phyloP scores from a whole-genome alignment of 2,797 vertebrate genomes.

The Gallinago stenura region DNA sequence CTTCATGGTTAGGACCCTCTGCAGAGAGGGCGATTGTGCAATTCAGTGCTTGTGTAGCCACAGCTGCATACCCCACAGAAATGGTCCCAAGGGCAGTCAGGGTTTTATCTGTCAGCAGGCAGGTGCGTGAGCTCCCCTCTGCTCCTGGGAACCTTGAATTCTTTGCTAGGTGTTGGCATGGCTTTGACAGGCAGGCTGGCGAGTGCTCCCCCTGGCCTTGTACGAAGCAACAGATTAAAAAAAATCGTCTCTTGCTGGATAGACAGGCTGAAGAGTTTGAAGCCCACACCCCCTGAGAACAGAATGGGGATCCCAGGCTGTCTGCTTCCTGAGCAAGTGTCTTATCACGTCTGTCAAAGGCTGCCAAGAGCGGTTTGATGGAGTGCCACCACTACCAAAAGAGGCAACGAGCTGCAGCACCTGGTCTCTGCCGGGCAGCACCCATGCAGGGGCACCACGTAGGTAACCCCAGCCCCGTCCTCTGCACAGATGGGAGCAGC shows the following conservation, averaged over 20 bases:
- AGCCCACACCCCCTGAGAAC: not conserved
- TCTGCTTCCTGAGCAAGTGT: not conserved
- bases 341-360: not conserved
- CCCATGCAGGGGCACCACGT: not conserved
- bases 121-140: not conserved
- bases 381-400: not conserved
- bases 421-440: not conserved
- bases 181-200: not conserved
- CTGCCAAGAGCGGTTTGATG: constrained; percentile 18
- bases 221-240: not conserved
- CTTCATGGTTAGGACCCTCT: not conserved
- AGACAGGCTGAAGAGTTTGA: not conserved
- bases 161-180: rapidly evolving
- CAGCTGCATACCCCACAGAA: not conserved
- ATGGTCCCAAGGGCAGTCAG: not conserved
- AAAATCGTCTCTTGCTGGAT: not conserved
- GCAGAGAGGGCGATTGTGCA: not conserved
- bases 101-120: not conserved
- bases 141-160: not conserved
- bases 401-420: constrained; percentile 23
- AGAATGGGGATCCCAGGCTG: rapidly evolving
- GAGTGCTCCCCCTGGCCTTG: not conserved
- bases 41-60: not conserved
- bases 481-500: rapidly evolving
- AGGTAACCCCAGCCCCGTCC: not conserved